Conservation (phyloP, 2,113 vertebrate genomes). For the Microcebus murinus region DNA sequence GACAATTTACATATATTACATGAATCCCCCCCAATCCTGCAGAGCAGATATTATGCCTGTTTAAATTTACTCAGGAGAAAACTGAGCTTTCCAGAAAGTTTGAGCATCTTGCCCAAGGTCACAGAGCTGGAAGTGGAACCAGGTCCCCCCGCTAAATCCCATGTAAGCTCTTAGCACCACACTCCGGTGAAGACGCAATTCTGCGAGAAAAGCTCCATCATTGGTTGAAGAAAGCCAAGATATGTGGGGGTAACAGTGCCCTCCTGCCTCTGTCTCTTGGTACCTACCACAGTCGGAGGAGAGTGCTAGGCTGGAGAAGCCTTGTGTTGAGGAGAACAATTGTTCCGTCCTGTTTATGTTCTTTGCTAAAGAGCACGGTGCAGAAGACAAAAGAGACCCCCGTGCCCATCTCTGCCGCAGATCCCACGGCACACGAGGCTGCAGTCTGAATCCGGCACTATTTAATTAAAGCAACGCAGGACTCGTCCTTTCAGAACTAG, state of each 20-base stretch:
- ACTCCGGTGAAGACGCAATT: neutral
- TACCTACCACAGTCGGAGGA: neutral
- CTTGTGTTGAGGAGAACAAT: fast-evolving
- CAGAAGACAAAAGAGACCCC: neutral
- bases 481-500: conserved; percentile 17
- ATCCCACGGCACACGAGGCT: neutral
- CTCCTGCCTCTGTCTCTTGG: neutral
- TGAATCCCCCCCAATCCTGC: neutral
- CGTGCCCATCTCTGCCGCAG: fast-evolving
- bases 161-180: neutral
- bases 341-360: neutral
- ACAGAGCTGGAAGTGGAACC: neutral
- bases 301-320: neutral
- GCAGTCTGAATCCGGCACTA: neutral
- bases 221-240: neutral
- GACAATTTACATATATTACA: neutral
- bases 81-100: neutral
- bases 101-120: neutral
- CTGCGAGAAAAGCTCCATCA: neutral
- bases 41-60: neutral
- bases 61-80: neutral
- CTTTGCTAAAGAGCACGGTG: neutral
- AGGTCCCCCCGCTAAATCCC: neutral
- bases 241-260: neutral
- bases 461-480: conserved; percentile 16